phyloP scores from a whole-genome alignment of 2,113 vertebrate genomes.

The human region DNA sequence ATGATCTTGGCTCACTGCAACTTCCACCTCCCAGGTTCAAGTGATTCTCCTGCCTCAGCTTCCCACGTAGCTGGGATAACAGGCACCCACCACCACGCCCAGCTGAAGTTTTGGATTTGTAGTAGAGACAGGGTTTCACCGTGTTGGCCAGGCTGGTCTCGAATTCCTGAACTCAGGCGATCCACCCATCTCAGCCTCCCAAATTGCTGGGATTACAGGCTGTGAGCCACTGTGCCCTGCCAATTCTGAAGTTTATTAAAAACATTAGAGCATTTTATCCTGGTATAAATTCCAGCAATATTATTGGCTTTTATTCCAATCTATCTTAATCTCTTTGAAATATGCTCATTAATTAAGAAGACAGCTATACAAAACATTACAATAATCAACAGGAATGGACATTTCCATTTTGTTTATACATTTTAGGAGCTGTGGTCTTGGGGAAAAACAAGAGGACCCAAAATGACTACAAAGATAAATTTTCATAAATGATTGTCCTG shows the following conservation, averaged over 20 bases:
- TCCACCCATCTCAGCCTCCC: no score
- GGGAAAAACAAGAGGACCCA: not conserved
- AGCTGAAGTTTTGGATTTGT: no score
- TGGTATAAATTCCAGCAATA: not conserved
- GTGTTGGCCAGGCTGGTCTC: no score
- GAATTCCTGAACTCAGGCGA: no score
- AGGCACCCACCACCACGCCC: no score
- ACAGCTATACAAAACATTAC: not conserved
- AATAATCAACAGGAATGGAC: not conserved
- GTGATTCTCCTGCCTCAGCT: no score
- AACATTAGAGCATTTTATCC: not conserved
- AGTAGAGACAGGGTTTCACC: no score
- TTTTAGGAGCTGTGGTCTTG: not conserved
- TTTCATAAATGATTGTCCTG: not conserved
- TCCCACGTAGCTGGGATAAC: no score
- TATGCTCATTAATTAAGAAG: not conserved
- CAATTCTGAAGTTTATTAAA: not conserved
- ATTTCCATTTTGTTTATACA: not conserved
- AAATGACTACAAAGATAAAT: not conserved
- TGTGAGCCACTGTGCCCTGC: no score
- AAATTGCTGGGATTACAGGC: no score
- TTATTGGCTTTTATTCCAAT: not conserved
- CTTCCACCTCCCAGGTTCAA: no score
- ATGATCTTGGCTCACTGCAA: no score
- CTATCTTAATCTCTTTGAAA: not conserved